Evolutionary conservation across 2,113 vertebrate species (phyloP).

Genomic region (Gymnarchus niloticus): DNA sequence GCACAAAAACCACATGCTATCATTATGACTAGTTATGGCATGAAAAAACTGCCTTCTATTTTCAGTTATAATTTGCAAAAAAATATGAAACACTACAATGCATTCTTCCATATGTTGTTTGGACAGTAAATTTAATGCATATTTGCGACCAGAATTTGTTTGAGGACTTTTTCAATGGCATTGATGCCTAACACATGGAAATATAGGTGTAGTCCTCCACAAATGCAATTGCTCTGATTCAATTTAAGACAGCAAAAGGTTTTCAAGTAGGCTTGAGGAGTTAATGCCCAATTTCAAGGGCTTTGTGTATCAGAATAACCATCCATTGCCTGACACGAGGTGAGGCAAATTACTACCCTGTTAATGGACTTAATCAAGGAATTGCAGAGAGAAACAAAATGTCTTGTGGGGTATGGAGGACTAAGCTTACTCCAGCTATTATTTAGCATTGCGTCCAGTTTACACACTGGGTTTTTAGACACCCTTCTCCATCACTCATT

Average conservation of each 20-base stretch:
- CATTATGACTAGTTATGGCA: not conserved
- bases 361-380: not conserved
- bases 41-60: not conserved
- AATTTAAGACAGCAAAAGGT: not conserved
- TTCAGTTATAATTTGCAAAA: not conserved
- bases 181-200: not conserved
- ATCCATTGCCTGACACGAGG: not conserved
- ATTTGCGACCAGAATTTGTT: not conserved
- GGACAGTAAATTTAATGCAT: not conserved
- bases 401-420: not conserved
- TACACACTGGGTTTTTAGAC: not conserved
- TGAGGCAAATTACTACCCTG: not conserved
- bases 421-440: not conserved
- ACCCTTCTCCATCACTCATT: not conserved
- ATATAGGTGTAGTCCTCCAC: not conserved
- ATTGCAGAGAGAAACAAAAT: not conserved
- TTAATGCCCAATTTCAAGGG: not conserved
- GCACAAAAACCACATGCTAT: not conserved
- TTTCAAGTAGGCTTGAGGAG: not conserved
- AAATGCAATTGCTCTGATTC: not conserved
- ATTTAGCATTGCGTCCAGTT: not conserved
- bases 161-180: not conserved
- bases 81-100: not conserved
- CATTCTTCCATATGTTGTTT: not conserved
- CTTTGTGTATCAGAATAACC: not conserved